Conservation (phyloP, 2,113 vertebrate species). For the Eulemur rufifrons region DNA sequence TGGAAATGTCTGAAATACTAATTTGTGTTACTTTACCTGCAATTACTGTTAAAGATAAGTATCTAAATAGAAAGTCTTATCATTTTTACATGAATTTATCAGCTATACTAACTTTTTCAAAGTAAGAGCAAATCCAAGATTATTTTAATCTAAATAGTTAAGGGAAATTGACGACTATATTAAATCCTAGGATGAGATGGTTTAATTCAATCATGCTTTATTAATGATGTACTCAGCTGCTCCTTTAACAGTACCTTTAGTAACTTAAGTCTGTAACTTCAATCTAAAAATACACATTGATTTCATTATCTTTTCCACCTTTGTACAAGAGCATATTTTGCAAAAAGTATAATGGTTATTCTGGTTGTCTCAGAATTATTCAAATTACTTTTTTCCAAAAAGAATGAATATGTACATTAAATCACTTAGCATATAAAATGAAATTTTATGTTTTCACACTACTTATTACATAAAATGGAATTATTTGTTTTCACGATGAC, state of each 20-base stretch:
- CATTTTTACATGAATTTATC: neutral
- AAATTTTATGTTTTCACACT: neutral
- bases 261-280: neutral
- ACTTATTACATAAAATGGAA: neutral
- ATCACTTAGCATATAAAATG: neutral
- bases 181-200: neutral
- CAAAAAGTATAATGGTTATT: neutral
- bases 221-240: neutral
- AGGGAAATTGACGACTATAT: neutral
- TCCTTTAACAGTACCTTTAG: neutral
- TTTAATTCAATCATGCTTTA: neutral
- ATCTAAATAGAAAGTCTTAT: neutral
- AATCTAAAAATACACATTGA: neutral
- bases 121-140: neutral
- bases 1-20: neutral
- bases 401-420: neutral
- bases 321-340: neutral
- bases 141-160: neutral
- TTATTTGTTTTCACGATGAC: neutral
- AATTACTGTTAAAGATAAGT: neutral
- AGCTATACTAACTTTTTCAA: neutral
- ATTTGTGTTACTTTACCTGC: slow-evolving; percentile 28
- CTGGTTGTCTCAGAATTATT: neutral
- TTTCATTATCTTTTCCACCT: slow-evolving; percentile 25
- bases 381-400: neutral